A percentile compares a stretch with the other conserved stretches of the same genome.
phyloP scores from a whole-genome alignment of 2,888 invertebrate genomes.

The Molorchus minor region DNA sequence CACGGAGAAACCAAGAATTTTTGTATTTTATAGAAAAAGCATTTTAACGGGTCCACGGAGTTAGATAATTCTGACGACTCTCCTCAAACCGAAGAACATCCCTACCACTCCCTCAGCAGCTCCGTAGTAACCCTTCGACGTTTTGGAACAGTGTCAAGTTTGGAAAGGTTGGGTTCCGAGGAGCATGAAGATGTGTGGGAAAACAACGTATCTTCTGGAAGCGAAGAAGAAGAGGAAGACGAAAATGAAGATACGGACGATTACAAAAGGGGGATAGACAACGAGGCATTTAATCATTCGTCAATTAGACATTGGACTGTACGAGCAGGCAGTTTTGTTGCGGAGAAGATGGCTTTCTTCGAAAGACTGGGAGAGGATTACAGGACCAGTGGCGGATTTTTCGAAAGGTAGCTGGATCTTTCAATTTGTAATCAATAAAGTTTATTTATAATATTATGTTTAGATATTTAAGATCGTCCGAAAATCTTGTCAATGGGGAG shows the following conservation, averaged over 20 bases:
- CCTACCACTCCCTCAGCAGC: constrained; percentile 76
- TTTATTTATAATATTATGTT: not conserved
- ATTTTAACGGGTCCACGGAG: constrained; percentile 59
- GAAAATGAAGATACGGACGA: constrained; percentile 42
- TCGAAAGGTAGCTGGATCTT: constrained; percentile 60
- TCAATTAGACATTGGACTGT: constrained; percentile 76
- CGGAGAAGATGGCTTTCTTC: constrained; percentile 80
- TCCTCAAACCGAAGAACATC: constrained; percentile 77
- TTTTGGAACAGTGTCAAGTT: constrained; percentile 78
- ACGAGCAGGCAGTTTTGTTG: constrained; percentile 81
- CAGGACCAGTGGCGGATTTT: constrained; percentile 57
- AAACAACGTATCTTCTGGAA: constrained; percentile 41
- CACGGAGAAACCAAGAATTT: too few species aligned
- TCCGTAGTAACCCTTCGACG: constrained; percentile 64
- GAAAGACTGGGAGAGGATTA: constrained; percentile 70
- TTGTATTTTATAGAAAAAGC: constrained; percentile 9
- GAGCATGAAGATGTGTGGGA: constrained; percentile 66
- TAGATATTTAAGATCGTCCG: constrained; percentile 68
- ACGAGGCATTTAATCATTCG: constrained; percentile 58
- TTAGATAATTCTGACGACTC: constrained; percentile 76
- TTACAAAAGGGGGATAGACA: constrained; percentile 55
- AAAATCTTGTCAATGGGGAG: constrained; percentile 59
- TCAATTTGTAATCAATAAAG: too few species aligned
- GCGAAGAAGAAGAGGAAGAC: constrained; percentile 44
- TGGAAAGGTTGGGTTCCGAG: constrained; percentile 74